These are phyloP conservation scores for Leiothrix lutea DNA, from an alignment of 2,113 vertebrate species.

Conservation along the genomic window DNA sequence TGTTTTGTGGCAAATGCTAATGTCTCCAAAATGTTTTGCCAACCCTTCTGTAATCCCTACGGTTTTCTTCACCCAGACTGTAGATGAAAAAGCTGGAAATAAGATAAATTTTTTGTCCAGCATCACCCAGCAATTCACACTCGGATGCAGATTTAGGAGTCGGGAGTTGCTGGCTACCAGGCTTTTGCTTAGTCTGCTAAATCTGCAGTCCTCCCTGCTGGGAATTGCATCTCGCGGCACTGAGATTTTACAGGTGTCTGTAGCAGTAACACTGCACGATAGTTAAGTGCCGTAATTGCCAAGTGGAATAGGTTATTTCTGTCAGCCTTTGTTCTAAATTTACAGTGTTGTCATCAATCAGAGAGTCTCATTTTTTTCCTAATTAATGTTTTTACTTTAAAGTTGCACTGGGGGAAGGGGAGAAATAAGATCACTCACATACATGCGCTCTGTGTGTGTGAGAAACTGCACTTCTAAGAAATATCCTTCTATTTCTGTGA, in stretches of 20 bases:
- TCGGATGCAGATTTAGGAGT: neutral
- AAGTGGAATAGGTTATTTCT: constrained; percentile 31
- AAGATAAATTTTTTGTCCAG: neutral
- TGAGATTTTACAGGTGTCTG: constrained; percentile 52
- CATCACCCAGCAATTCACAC: neutral
- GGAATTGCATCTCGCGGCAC: neutral
- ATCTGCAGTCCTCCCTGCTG: constrained; percentile 25
- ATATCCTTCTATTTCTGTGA: neutral
- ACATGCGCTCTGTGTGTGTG: neutral
- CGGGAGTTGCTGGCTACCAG: constrained; percentile 6
- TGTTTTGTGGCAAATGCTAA: neutral
- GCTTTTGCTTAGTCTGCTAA: constrained; percentile 37
- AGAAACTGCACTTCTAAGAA: neutral
- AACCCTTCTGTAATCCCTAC: neutral
- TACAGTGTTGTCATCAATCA: constrained; percentile 6
- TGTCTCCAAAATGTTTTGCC: neutral
- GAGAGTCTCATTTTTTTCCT: neutral
- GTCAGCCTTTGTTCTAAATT: constrained; percentile 58
- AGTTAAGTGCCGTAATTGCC: neutral
- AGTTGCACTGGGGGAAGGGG: neutral
- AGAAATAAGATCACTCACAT: neutral
- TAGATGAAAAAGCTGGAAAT: neutral
- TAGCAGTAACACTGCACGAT: neutral
- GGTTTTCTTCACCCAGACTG: neutral
- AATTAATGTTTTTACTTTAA: constrained; percentile 25